Base-by-base conservation (phyloP, 2,888 invertebrate species). In the Falcaria lacertinaria region DNA sequence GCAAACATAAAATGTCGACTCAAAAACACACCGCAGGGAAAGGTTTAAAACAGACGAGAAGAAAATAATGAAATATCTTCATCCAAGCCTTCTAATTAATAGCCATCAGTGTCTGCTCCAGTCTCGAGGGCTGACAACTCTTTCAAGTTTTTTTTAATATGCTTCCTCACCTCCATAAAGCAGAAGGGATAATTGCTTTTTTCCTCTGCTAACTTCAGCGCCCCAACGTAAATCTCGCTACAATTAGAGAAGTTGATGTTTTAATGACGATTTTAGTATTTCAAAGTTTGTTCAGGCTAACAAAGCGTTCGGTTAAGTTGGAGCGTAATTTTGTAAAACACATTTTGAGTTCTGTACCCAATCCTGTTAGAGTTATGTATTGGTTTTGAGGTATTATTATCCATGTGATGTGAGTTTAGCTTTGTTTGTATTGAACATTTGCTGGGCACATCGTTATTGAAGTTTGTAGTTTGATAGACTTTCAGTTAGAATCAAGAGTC, bases 71-170 rank as follows among this genome's bases (percentile, higher is more conserved):
- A 79, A 86, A 87, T 85, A 83, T 85, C 84, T 87, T 82, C 79
- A 85, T 80, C 73, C 83, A 84, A 81, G 86, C 86, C 87, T 88
- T 85, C 84, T 89, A 89, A 89, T 89, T 87, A 89, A 88, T 88
- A 76, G 86, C 81, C 88, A 87, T 88, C 88, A 88, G 78, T 88
- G 88, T 88, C 88, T 88, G 72, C 79, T 64, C 75, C 87, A 88
- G 76, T 80, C 81, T 74, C 70, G 74, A 78, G 80, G 81, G 80
- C 72, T 80, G 82, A 76, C 81, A 80, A 74, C 79, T 80, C 80
- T 82, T 85, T 85, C 82, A 84, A 85, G 83, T 85, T 87, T 87
- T n/a, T n/a, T 87, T 87, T 87, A 86, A 85, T 87, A 86, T 84
- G 87, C 85, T 81, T 86, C 82, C 84, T 86, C 87, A 87, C 88